A percentile compares a stretch with the other conserved stretches of the same genome.
Conservation (phyloP, 2,888 invertebrate species). For the Disparrhopalites patrizii region DNA sequence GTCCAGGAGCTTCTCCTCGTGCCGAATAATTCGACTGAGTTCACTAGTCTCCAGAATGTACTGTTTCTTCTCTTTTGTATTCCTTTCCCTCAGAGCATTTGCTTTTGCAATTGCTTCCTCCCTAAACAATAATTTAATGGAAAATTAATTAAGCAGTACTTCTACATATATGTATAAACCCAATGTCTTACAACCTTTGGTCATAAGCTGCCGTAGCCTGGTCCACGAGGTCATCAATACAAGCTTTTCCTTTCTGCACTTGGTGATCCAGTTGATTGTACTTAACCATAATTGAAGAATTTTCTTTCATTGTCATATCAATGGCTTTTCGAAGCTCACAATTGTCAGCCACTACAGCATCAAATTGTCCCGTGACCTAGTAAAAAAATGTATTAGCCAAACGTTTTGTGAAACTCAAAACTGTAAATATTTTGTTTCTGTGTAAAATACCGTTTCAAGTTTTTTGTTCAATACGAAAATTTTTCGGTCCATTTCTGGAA, state of each 20-base stretch:
- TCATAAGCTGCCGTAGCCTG: slow-evolving; percentile 45
- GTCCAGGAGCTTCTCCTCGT: slow-evolving; percentile 45
- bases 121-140: slow-evolving; percentile 27
- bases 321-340: slow-evolving; percentile 33
- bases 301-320: slow-evolving; percentile 42
- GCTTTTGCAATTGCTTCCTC: slow-evolving; percentile 46
- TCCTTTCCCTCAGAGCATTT: slow-evolving; percentile 41
- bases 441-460: slow-evolving; percentile 41
- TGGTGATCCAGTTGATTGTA: slow-evolving; percentile 31
- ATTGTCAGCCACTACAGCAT: slow-evolving; percentile 44
- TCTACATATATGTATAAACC: neutral
- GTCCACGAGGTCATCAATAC: slow-evolving; percentile 44
- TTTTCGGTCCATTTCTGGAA: slow-evolving; percentile 39
- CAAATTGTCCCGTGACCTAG: slow-evolving; percentile 46
- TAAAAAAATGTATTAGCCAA: neutral
- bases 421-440: neutral
- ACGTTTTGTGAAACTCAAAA: neutral
- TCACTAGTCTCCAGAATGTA: slow-evolving; percentile 45
- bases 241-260: slow-evolving; percentile 34
- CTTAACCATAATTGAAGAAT: slow-evolving; percentile 41
- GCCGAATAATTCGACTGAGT: slow-evolving; percentile 43
- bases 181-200: slow-evolving; percentile 35
- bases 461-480: slow-evolving; percentile 41
- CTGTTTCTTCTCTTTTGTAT: slow-evolving; percentile 45
- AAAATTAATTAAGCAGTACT: neutral